Evolutionary conservation across 2,113 vertebrate species (phyloP).

Genomic region (Pseudolaguvia tuberculata): DNA sequence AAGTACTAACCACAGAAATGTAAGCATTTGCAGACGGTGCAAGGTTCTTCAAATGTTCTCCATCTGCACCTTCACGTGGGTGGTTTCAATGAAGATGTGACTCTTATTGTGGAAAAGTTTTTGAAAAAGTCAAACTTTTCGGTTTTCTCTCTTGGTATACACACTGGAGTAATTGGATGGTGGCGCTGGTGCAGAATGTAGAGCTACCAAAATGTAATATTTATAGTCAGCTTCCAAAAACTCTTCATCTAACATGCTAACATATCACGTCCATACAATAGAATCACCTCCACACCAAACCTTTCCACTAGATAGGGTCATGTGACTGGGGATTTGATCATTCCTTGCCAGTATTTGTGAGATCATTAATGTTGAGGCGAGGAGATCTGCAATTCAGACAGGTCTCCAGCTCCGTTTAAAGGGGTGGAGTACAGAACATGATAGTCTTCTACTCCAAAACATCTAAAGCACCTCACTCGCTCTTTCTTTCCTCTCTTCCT

Average conservation of each 20-base stretch:
- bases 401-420: no score
- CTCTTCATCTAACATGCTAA: background rate
- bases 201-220: background rate
- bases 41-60: background rate
- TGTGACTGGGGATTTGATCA: no score
- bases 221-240: background rate
- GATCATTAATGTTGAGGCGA: no score
- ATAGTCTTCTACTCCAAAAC: no score
- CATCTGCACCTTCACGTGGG: conserved; percentile 15
- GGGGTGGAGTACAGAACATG: no score
- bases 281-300: no score
- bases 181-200: background rate
- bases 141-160: background rate
- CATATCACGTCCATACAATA: no score
- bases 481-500: no score
- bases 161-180: background rate
- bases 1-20: background rate
- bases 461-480: no score
- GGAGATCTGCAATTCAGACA: no score
- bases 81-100: conserved; percentile 21
- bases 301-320: no score
- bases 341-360: no score
- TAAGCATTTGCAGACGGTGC: background rate
- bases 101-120: conserved; percentile 16
- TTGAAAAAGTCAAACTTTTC: conserved; percentile 10